Percentiles rank a stretch among this genome's conserved stretches.
These are phyloP conservation scores for Pristionchus fissidentatus DNA, from an alignment of 2,888 invertebrate genomes.

Conservation along the genomic window DNA sequence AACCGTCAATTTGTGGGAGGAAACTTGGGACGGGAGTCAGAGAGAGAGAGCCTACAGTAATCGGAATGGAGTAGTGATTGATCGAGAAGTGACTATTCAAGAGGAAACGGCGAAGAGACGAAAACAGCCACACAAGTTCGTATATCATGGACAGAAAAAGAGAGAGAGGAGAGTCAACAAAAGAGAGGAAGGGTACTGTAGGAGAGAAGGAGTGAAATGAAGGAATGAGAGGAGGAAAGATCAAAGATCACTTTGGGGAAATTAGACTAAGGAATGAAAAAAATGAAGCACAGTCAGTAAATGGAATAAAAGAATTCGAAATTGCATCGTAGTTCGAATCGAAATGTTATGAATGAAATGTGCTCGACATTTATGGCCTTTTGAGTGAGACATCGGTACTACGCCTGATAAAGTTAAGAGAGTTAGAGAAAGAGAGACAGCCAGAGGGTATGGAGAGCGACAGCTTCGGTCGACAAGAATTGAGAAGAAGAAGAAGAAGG, in stretches of 20 bases:
- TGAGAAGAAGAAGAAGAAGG: neutral
- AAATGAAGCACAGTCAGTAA: too few species aligned
- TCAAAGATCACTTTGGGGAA: slow-evolving; percentile 41
- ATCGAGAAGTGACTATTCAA: slow-evolving; percentile 21
- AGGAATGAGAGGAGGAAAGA: neutral
- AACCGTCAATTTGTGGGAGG: slow-evolving; percentile 38
- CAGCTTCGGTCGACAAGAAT: too few species aligned
- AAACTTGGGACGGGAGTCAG: slow-evolving; percentile 2
- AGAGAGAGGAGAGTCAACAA: slow-evolving; percentile 23
- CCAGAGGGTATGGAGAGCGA: too few species aligned
- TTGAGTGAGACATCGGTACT: neutral
- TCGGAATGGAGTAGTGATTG: neutral
- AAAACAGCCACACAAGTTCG: slow-evolving; percentile 15
- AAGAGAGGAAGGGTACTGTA: slow-evolving; percentile 19
- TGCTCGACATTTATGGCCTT: too few species aligned
- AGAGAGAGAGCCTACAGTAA: slow-evolving; percentile 1
- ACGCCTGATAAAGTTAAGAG: neutral
- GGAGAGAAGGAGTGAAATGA: neutral
- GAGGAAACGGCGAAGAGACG: slow-evolving; percentile 13
- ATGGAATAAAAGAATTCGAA: too few species aligned
- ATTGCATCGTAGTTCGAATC: too few species aligned
- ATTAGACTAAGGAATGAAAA: neutral
- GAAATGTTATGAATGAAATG: too few species aligned
- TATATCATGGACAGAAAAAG: slow-evolving; percentile 27
- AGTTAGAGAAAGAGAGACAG: neutral